Conservation (phyloP, 2,888 invertebrate species). For the Netelia fuscicornis region DNA sequence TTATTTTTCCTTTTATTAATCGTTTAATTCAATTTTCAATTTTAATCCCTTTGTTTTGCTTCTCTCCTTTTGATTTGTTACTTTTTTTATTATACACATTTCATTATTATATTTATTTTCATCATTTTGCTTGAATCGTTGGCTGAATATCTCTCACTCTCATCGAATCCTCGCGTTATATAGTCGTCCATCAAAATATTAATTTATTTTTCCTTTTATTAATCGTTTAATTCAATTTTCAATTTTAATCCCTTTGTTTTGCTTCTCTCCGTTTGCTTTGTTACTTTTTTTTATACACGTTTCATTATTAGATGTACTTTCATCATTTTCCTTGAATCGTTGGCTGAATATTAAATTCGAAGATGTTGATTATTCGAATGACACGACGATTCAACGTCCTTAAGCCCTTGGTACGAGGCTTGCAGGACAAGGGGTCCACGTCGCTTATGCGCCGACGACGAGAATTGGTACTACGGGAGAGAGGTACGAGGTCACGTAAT, state of each 20-base stretch:
- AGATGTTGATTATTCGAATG: neutral
- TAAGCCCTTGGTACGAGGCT: neutral
- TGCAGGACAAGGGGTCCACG: neutral
- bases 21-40: neutral
- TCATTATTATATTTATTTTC: neutral
- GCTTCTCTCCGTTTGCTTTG: neutral
- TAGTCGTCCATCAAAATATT: neutral
- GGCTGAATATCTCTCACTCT: neutral
- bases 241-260: neutral
- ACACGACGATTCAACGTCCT: neutral
- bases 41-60: neutral
- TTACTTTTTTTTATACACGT: neutral
- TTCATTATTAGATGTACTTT: neutral
- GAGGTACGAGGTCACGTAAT: slow-evolving; percentile 43
- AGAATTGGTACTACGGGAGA: neutral
- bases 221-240: neutral
- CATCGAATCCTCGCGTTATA: neutral
- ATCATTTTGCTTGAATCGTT: neutral
- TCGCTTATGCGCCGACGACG: neutral
- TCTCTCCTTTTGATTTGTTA: neutral
- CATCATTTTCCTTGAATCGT: neutral
- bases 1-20: neutral
- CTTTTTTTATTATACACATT: neutral
- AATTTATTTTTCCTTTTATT: neutral
- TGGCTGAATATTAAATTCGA: neutral